phyloP scores from a whole-genome alignment of 2,113 vertebrate genomes.

The Gavia stellata region DNA sequence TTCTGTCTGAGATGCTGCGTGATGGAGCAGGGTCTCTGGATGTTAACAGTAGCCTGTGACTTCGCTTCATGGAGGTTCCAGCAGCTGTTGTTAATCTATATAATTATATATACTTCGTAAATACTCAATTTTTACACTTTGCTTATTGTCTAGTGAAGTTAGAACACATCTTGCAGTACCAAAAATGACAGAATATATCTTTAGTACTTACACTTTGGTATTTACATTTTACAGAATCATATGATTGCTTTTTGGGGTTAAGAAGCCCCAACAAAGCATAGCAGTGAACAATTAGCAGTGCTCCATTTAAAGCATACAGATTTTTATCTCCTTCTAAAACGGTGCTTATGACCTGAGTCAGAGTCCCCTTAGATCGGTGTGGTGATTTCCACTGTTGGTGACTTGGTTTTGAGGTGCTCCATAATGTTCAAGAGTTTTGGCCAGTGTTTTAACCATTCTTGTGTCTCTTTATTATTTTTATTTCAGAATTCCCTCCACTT shows the following conservation, averaged over 20 bases:
- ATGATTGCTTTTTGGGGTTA: neutral
- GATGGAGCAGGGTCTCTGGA: neutral
- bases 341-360: neutral
- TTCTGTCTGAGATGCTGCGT: neutral
- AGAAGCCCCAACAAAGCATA: neutral
- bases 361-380: neutral
- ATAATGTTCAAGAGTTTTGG: neutral
- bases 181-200: neutral
- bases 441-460: neutral
- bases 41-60: neutral
- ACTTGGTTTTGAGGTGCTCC: neutral
- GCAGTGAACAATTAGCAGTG: neutral
- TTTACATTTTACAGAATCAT: neutral
- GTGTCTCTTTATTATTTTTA: neutral
- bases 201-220: neutral
- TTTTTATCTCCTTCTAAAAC: neutral
- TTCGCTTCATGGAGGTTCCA: neutral
- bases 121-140: neutral
- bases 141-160: neutral
- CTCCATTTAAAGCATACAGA: neutral
- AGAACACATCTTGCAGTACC: neutral
- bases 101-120: neutral
- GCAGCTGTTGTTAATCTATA: neutral
- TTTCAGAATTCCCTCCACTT: constrained; percentile 67
- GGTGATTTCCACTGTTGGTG: neutral